Base-by-base conservation (phyloP, 2,797 vertebrate genomes). In the Girardinus metallicus region DNA sequence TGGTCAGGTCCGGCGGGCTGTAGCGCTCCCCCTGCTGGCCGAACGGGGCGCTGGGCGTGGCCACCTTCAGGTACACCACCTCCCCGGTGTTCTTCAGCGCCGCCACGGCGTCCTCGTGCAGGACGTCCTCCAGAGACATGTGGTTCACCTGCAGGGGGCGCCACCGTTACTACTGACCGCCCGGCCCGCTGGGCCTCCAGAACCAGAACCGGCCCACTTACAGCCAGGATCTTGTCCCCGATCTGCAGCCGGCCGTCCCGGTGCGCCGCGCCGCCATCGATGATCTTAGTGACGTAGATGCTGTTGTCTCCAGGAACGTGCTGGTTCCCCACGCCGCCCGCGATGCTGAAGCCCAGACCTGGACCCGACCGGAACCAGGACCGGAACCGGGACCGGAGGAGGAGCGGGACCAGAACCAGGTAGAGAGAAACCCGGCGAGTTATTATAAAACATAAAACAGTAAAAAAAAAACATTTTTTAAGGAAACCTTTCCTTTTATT, bases 1-100 rank as follows among this genome's bases (percentile, higher is more conserved):
- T 92, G 83, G 89, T 94, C 41, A 94, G 89, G 87, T 94, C 91
- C 0, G 93, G 92, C 5, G 92, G 92, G 80, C 91, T 94, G 91
- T 93, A 93, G 5, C 91, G 87, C 7, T 93, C 89, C 0, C 83
- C 62, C 0, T 89, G 86, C 91, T 91, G 92, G 94, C 94, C 96
- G 96, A 90, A 97, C 87, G 93, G 95, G 57, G 94, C 95, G 91
- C 0, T 90, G 82, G 97, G 97, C 75, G 98, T 97, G 91, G 97
- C 97, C 89, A 99, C 97, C 86, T 98, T 98, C 83, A 99, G 95
- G 94, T 98, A 99, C 70, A 99, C 98, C 91, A 99, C 97, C 74
- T 99, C 98, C 0, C 97, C 97, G 0, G 98, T 99, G 94, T 98
- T 99, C 95, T 99, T 99, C 86, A 99, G 95, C 0, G 96, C 97